phyloP scores from a whole-genome alignment of 2,888 invertebrate species.

The Tiliacea citrago region DNA sequence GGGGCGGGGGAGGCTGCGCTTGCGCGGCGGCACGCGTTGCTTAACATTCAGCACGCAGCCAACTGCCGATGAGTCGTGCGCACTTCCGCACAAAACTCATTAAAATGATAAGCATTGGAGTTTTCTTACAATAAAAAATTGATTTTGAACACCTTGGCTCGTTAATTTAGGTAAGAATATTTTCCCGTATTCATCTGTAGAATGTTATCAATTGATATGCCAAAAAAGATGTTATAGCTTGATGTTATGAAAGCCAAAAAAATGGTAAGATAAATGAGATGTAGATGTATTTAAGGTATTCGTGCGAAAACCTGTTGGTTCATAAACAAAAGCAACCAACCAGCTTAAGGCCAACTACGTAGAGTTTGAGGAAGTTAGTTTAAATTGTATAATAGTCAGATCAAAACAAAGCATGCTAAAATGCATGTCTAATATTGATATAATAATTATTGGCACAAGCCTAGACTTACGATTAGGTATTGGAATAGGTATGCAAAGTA shows the following conservation, averaged over 20 bases:
- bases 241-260: neutral
- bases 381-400: neutral
- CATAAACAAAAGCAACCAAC: neutral
- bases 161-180: constrained; percentile 27
- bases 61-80: constrained; percentile 60
- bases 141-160: constrained; percentile 34
- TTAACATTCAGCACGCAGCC: constrained; percentile 68
- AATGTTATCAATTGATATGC: constrained; percentile 10
- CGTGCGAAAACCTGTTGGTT: neutral
- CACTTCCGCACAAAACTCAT: constrained; percentile 65
- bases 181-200: constrained; percentile 1
- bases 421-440: neutral
- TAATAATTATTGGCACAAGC: neutral
- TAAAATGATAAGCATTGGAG: constrained; percentile 54
- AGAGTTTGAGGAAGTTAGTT: neutral
- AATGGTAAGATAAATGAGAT: neutral
- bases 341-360: neutral
- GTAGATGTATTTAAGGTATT: neutral
- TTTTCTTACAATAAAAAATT: constrained; percentile 30
- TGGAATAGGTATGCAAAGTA: neutral
- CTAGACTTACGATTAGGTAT: neutral
- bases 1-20: constrained; percentile 39
- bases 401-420: neutral
- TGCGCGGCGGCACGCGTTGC: constrained; percentile 52
- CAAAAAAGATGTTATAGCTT: constrained; percentile 1